phyloP scores from a whole-genome alignment of 2,797 vertebrate genomes.

The Nasua narica region DNA sequence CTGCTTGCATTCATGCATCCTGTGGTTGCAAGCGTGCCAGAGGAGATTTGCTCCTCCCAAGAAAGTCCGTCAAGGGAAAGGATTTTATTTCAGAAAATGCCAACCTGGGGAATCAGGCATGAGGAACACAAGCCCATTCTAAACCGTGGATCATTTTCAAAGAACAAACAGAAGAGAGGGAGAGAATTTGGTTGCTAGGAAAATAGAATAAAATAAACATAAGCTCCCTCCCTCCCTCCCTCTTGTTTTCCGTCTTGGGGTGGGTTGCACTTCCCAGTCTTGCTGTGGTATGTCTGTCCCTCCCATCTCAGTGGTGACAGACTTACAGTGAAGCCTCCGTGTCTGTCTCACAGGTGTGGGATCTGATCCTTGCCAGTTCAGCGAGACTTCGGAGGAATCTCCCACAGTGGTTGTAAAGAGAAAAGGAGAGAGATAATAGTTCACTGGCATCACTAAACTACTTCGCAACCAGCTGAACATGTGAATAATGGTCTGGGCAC shows the following conservation, averaged over 20 bases:
- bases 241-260: not conserved
- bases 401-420: conserved; percentile 61
- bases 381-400: conserved; percentile 68
- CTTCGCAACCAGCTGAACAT: conserved; percentile 53
- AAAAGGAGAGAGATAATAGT: conserved; percentile 64
- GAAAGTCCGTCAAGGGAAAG: conserved; percentile 38
- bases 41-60: not conserved
- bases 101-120: conserved; percentile 7
- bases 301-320: conserved; percentile 67
- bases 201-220: conserved; percentile 59
- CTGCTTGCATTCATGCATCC: conserved; percentile 36
- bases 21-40: not conserved
- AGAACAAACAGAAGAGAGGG: conserved; percentile 32
- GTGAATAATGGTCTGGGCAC: conserved; percentile 48
- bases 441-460: conserved; percentile 65
- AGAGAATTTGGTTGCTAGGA: conserved; percentile 58
- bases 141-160: conserved; percentile 59
- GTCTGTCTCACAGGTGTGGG: conserved; percentile 77
- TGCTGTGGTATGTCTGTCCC: conserved; percentile 59
- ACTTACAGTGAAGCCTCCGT: conserved; percentile 58
- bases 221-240: not conserved
- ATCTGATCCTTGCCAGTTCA: conserved; percentile 72
- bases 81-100: conserved; percentile 62
- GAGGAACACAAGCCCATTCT: conserved; percentile 37
- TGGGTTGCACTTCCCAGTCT: conserved; percentile 31